Evolutionary conservation across 1,140 invertebrate genomes (phyloP), one percentile per base, ranked within the genome.

Genomic region (Heliconius hermathena): DNA sequence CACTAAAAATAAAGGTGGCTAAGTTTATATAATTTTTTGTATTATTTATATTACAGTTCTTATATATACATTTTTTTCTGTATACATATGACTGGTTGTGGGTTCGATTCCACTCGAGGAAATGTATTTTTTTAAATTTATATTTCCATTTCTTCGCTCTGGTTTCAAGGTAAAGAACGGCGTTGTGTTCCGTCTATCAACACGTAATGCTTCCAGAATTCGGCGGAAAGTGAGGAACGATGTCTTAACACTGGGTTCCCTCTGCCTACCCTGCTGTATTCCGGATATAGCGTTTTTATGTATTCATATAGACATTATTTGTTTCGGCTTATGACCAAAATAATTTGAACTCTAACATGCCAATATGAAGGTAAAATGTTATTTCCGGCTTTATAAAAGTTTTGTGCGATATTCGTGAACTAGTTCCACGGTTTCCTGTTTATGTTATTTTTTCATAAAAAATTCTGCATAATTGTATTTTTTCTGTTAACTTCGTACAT

Each of bases 391-490:
- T 16, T 66, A 66, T 16, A 66, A 66, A 57, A 66, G 60, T 66
- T 66, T 22, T 16, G 60, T 66, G 60, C 60, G 60, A 66, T 66
- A 66, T 66, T 66, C 60, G 60, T 66, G 60, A 66, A 66, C 60
- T 66, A 66, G 60, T 13, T 66, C 26, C 60, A 29, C 60, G 22
- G 60, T 66, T 66, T 66, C 60, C 60, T 66, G 60, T 66, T 66
- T 66, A 66, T 66, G 22, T 66, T 66, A 29, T 66, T 66, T 66
- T 66, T 66, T 66, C 60, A 29, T 66, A 66, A 16, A n/a, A 66
- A 66, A 66, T 66, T 66, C 11, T 9, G 60, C 60, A 66, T 66
- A 66, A 26, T 66, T 66, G 22, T 66, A 13, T 66, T 66, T 66
- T 66, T 66, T 26, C 13, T 26, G 60, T 29, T 26, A 26, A 29